These are phyloP conservation scores for Fabriciana adippe DNA, from an alignment of 2,888 invertebrate species.

Conservation along the genomic window DNA sequence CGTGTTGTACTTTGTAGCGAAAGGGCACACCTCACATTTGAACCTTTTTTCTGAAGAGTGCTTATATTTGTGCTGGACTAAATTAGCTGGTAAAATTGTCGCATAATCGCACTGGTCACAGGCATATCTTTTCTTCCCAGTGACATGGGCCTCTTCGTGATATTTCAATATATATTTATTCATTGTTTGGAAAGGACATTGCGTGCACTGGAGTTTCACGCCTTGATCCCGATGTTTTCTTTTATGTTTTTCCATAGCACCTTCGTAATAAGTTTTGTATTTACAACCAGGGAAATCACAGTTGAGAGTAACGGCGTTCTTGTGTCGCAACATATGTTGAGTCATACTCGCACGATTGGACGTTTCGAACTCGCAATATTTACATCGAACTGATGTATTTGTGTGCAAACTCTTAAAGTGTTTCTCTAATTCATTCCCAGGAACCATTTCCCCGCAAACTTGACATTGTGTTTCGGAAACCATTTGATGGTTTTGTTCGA, in stretches of 20 bases:
- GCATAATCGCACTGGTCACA: conserved; percentile 75
- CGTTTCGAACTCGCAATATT: conserved; percentile 68
- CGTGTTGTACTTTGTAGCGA: conserved; percentile 75
- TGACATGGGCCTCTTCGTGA: conserved; percentile 71
- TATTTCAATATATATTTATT: conserved; percentile 73
- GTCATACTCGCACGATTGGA: conserved; percentile 63
- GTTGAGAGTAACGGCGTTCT: conserved; percentile 63
- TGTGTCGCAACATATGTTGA: conserved; percentile 69
- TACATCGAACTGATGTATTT: conserved; percentile 54
- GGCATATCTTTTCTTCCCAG: conserved; percentile 66
- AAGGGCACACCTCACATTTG: conserved; percentile 75
- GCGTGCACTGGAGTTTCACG: conserved; percentile 66
- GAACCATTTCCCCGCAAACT: conserved; percentile 64
- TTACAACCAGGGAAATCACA: conserved; percentile 63
- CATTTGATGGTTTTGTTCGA: conserved; percentile 60
- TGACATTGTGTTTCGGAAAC: conserved; percentile 66
- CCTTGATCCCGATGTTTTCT: conserved; percentile 63
- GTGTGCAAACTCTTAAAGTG: conserved; percentile 63
- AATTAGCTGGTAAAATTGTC: conserved; percentile 69
- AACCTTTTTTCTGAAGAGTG: conserved; percentile 73
- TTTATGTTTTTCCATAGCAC: conserved; percentile 70
- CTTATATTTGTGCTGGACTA: conserved; percentile 75
- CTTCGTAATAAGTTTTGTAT: conserved; percentile 69
- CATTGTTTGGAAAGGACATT: conserved; percentile 73
- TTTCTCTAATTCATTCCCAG: conserved; percentile 57